Conservation (phyloP, 2,797 vertebrate genomes). For the Acanthurus leucopareius region DNA sequence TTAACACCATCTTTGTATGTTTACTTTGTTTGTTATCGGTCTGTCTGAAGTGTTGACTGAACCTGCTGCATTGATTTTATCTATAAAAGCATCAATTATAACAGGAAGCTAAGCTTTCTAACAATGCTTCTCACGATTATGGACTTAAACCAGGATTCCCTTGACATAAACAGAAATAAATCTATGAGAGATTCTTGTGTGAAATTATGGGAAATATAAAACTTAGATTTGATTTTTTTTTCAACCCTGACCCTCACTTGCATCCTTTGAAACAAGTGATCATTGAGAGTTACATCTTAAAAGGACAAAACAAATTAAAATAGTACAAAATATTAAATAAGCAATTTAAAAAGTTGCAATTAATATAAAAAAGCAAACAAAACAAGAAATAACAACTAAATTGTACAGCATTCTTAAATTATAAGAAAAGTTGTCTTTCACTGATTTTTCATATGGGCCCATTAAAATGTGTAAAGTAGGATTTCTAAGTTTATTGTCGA, state of each 20-base stretch:
- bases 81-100: no score
- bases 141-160: no score
- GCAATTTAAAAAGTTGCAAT: background rate
- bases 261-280: no score
- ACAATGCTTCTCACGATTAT: no score
- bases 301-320: background rate
- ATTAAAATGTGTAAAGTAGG: background rate
- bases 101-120: no score
- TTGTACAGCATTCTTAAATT: background rate
- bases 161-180: no score
- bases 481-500: background rate
- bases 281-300: background rate
- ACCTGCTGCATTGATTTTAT: no score
- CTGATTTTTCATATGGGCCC: background rate
- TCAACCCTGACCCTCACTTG: no score
- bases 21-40: no score
- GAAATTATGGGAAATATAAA: background rate
- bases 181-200: background rate
- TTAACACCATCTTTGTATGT: no score
- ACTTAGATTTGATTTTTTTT: background rate
- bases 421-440: background rate
- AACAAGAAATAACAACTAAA: background rate
- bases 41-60: no score
- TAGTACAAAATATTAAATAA: background rate
- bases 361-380: background rate